Evolutionary conservation across 1,140 invertebrate species (phyloP).

Genomic region (Drosophila willistoni): DNA sequence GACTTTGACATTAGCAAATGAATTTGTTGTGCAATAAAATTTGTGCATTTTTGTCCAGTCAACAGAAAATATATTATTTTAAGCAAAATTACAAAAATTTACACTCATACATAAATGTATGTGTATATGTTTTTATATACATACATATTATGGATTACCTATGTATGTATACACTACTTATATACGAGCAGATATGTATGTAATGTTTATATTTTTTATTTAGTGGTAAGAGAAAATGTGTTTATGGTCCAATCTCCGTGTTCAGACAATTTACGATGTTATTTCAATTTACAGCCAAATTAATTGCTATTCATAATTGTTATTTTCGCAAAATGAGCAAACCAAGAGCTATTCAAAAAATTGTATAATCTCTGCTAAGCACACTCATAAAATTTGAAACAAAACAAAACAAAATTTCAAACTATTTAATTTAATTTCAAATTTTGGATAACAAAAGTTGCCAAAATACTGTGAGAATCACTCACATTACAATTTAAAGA

Average conservation of each 20-base stretch:
- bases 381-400: neutral
- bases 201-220: neutral
- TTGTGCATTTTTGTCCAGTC: conserved; percentile 9
- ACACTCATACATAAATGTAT: neutral
- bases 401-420: too few species aligned
- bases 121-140: too few species aligned
- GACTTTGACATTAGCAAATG: conserved; percentile 7
- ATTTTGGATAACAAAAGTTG: too few species aligned
- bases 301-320: conserved; percentile 8
- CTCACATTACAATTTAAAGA: too few species aligned
- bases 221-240: neutral
- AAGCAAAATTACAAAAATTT: neutral
- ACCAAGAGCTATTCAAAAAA: neutral
- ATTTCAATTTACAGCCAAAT: conserved; percentile 1
- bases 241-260: neutral
- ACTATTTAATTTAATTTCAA: too few species aligned
- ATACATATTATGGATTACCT: neutral
- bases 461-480: too few species aligned
- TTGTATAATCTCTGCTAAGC: neutral
- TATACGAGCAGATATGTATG: neutral
- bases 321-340: neutral
- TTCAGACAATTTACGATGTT: conserved; percentile 5
- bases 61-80: conserved; percentile 8
- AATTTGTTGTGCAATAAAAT: conserved; percentile 7
- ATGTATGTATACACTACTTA: neutral